Percentiles rank a stretch among this genome's conserved stretches.
Conservation (phyloP, 2,113 vertebrate genomes). For the Sapajus apella region DNA sequence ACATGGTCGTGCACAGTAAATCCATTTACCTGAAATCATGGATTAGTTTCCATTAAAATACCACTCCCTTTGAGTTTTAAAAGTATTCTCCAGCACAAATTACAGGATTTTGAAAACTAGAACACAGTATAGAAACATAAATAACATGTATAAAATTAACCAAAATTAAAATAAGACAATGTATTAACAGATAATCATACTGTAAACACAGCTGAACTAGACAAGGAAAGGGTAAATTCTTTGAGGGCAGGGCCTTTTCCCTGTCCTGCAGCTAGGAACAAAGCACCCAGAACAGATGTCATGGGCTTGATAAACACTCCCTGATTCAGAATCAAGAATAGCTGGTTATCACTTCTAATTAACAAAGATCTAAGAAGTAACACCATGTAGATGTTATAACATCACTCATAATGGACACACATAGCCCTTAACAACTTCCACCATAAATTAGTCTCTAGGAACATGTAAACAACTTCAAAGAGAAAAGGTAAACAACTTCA, state of each 20-base stretch:
- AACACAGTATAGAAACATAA: neutral
- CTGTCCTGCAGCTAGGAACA: neutral
- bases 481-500: neutral
- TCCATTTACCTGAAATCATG: neutral
- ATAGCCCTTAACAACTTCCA: neutral
- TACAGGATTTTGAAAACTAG: neutral
- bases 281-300: neutral
- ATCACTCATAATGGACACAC: neutral
- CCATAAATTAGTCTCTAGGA: neutral
- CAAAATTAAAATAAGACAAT: neutral
- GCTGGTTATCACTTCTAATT: neutral
- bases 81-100: neutral
- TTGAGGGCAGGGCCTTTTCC: neutral
- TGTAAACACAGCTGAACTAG: neutral
- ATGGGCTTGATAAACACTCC: neutral
- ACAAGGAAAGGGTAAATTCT: neutral
- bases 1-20: neutral
- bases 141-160: neutral
- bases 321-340: neutral
- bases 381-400: neutral
- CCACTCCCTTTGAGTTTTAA: constrained; percentile 7
- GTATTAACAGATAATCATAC: neutral
- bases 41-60: neutral
- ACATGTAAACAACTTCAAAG: neutral
- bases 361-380: neutral